Conservation (phyloP, 2,888 invertebrate genomes). For the Itoplectis maculator region DNA sequence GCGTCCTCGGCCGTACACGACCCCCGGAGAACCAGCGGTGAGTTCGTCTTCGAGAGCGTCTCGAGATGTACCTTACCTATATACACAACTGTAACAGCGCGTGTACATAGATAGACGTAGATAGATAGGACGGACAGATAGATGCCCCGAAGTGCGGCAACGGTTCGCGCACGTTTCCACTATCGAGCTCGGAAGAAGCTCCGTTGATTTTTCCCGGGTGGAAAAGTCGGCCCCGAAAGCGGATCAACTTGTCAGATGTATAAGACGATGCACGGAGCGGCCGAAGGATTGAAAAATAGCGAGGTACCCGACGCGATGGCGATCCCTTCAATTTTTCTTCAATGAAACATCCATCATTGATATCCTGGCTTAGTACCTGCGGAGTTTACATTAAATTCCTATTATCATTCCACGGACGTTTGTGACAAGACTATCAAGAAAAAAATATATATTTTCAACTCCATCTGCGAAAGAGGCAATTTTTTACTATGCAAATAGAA, state of each 20-base stretch:
- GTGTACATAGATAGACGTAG: constrained; percentile 37
- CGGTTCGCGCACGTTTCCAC: constrained; percentile 30
- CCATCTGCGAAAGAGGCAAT: too few species aligned
- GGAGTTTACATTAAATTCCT: background rate
- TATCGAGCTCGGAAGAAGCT: constrained; percentile 29
- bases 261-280: constrained; percentile 39
- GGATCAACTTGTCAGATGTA: constrained; percentile 63
- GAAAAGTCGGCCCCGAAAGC: constrained; percentile 60
- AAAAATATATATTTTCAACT: too few species aligned
- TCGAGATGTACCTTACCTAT: constrained; percentile 32
- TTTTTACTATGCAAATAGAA: too few species aligned
- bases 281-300: constrained; percentile 54
- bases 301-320: background rate
- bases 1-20: constrained; percentile 35
- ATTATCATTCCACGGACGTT: too few species aligned
- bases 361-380: background rate
- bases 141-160: constrained; percentile 38
- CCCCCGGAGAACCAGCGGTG: constrained; percentile 23
- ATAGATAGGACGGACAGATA: constrained; percentile 57
- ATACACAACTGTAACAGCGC: background rate
- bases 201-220: constrained; percentile 56
- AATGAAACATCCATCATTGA: constrained; percentile 4
- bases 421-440: too few species aligned
- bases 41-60: constrained; percentile 52
- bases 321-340: constrained; percentile 18